Evolutionary conservation across 2,888 invertebrate species (phyloP).

Genomic region (Microctonus brassicae): DNA sequence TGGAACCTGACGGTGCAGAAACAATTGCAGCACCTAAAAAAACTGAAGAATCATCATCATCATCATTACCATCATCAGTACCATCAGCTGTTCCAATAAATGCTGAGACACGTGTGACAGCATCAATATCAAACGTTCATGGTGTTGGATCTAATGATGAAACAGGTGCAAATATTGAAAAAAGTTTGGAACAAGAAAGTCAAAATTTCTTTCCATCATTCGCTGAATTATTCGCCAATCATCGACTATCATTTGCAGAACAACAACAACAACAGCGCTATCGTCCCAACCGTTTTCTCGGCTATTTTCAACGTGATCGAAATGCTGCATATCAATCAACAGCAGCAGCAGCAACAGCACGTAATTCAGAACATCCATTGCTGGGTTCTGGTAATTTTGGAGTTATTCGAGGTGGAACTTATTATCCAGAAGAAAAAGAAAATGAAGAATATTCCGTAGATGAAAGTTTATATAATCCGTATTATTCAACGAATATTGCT

Average conservation of each 20-base stretch:
- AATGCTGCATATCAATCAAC: constrained; percentile 57
- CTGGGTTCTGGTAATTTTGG: constrained; percentile 86
- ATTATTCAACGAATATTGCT: constrained; percentile 77
- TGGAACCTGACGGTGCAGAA: constrained; percentile 66
- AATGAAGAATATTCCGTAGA: constrained; percentile 76
- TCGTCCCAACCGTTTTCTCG: constrained; percentile 65
- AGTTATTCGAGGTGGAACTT: constrained; percentile 88
- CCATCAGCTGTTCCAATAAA: constrained; percentile 38
- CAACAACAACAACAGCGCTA: constrained; percentile 61
- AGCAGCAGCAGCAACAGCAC: constrained; percentile 56
- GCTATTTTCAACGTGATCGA: constrained; percentile 65
- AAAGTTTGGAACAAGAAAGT: constrained; percentile 74
- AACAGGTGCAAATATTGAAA: constrained; percentile 50
- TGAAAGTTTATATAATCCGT: constrained; percentile 75
- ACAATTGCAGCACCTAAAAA: constrained; percentile 28
- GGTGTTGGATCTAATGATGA: constrained; percentile 8
- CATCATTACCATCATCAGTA: not conserved
- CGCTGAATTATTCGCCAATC: constrained; percentile 76
- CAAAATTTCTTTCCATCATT: constrained; percentile 86
- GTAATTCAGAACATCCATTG: constrained; percentile 74
- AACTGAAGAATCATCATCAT: constrained; percentile 12
- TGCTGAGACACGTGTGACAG: constrained; percentile 45
- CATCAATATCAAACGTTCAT: constrained; percentile 37
- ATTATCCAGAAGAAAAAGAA: constrained; percentile 78
- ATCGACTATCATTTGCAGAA: constrained; percentile 76